A percentile compares a stretch with the other conserved stretches of the same genome.
phyloP scores from a whole-genome alignment of 2,113 vertebrate species.

The Pedionomus torquatus region DNA sequence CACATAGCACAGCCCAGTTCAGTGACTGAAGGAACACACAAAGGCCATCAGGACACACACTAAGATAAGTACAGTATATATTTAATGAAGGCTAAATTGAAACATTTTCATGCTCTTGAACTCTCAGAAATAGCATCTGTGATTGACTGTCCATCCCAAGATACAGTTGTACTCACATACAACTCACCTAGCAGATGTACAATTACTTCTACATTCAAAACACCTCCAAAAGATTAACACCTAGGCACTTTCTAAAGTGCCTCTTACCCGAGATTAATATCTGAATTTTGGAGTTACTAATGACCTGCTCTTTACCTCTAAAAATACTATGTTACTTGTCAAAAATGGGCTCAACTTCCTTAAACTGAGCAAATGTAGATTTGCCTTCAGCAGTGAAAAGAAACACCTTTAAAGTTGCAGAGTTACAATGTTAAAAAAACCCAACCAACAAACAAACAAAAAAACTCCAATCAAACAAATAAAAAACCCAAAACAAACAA shows the following conservation, averaged over 20 bases:
- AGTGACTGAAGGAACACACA: background rate
- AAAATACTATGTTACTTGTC: background rate
- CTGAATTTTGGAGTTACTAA: background rate
- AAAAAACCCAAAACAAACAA: too few species aligned
- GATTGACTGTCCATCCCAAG: background rate
- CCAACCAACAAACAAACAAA: too few species aligned
- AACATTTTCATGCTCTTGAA: background rate
- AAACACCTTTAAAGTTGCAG: background rate
- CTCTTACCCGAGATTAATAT: background rate
- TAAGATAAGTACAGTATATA: background rate
- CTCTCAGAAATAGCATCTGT: background rate
- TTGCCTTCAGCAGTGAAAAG: background rate
- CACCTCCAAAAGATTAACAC: background rate
- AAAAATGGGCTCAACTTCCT: background rate
- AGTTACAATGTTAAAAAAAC: background rate
- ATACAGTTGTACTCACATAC: background rate
- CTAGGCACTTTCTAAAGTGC: background rate
- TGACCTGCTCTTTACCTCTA: background rate
- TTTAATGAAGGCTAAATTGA: background rate
- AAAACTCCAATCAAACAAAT: too few species aligned
- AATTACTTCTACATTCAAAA: background rate
- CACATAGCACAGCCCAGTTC: background rate
- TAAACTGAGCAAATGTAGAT: background rate
- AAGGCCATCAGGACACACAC: background rate
- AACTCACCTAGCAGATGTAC: background rate